Conservation (phyloP, 1,140 invertebrate species). For the Glossosoma conforme region DNA sequence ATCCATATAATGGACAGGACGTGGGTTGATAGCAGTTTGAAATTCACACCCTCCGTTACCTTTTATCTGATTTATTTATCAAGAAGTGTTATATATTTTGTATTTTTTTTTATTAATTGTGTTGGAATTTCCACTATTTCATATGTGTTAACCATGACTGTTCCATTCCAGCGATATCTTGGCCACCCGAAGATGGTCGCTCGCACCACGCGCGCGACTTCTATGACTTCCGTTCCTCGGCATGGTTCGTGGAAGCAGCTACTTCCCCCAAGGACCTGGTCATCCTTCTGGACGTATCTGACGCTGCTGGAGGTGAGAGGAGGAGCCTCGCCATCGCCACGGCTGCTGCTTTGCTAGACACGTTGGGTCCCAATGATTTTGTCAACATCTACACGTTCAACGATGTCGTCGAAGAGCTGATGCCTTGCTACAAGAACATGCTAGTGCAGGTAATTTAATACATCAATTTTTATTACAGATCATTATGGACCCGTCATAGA, state of each 20-base stretch:
- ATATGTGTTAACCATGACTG: neutral
- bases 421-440: slow-evolving; percentile 82
- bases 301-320: slow-evolving; percentile 82
- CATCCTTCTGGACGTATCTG: slow-evolving; percentile 86
- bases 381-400: slow-evolving; percentile 89
- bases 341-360: slow-evolving; percentile 84
- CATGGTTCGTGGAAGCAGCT: slow-evolving; percentile 94
- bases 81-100: no score
- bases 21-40: no score
- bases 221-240: slow-evolving; percentile 81
- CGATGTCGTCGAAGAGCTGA: slow-evolving; percentile 67
- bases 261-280: slow-evolving; percentile 95
- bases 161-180: slow-evolving; percentile 58
- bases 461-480: no score
- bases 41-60: no score
- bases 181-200: slow-evolving; percentile 61
- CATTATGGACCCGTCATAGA: no score
- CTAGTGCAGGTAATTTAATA: slow-evolving; percentile 74
- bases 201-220: slow-evolving; percentile 62
- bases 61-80: no score
- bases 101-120: no score
- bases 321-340: slow-evolving; percentile 82
- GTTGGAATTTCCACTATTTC: no score
- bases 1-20: no score
- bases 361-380: slow-evolving; percentile 93